Evolutionary conservation across 2,888 invertebrate species (phyloP), one percentile per base, ranked within the genome.

Genomic region (Vanessa cardui): DNA sequence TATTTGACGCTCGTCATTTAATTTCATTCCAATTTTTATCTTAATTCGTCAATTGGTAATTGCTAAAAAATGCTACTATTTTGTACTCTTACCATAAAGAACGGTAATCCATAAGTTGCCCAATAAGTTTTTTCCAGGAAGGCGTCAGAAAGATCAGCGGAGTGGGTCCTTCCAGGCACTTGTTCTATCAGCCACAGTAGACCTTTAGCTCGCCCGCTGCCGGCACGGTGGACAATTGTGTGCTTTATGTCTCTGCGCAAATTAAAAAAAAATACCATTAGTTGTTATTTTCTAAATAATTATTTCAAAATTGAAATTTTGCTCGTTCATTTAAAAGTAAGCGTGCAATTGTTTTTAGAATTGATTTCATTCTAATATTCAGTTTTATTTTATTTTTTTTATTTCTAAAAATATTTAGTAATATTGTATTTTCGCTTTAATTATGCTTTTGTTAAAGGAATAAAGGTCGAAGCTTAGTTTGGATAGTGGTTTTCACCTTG

Each of bases 131-230:
- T 93, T 20, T 93, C 87, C 2, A 94, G 80, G 58, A 98, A 93
- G 0, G 93, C 85, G 50, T 94, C 90, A 0, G 96, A 95, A 64
- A 95, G 89, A 83, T 97, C 97, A n/a, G 92, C 93, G 5, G 93
- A 93, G 71, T 93, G 93, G 0, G 95, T 93, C n/a, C 93, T 85
- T 0, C 95, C 94, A 0, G 96, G 95, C 44, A 96, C 89, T 79
- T 98, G 98, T 83, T 98, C 98, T 3, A 96, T 89, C 50, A 98
- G 93, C 93, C 95, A 96, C 9, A 94, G 83, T 62, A 94, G 80
- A 0, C 94, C 94, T 68, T 87, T 89, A 18, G 82, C 80, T 62
- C 82, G 85, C 0, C 84, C 82, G n/a, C 77, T 79, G 75, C 81
- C 82, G n/a, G 81, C 78, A 2, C 86, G 85, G 72, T 88, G 88